Evolutionary conservation across 2,888 invertebrate species (phyloP).

Genomic region (Erebia ligea): DNA sequence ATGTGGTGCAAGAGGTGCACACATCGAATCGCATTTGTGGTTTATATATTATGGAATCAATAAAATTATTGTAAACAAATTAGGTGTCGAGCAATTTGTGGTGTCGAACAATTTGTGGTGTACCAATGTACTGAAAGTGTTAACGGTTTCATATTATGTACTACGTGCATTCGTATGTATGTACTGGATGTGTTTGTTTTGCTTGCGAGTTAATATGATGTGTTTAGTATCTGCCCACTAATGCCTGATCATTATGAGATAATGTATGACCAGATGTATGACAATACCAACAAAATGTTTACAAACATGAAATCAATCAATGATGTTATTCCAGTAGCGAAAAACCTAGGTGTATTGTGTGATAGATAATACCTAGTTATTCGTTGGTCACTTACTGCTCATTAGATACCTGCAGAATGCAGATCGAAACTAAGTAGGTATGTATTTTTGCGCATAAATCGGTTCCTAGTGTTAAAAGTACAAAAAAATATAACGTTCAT

Average conservation of each 20-base stretch:
- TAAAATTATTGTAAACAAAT: constrained; percentile 6
- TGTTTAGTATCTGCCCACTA: not conserved
- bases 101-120: constrained; percentile 7
- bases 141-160: not conserved
- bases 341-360: too few relatives aligned
- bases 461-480: too few relatives aligned
- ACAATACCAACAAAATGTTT: too few relatives aligned
- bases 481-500: too few relatives aligned
- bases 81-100: constrained; percentile 3
- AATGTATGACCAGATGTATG: too few relatives aligned
- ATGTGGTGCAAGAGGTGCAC: not conserved
- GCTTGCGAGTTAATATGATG: not conserved
- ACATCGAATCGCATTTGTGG: constrained; percentile 2
- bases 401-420: too few relatives aligned
- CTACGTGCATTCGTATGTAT: not conserved
- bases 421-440: too few relatives aligned
- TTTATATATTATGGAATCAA: constrained; percentile 1
- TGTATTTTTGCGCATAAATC: too few relatives aligned
- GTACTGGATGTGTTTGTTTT: not conserved
- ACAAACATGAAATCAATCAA: too few relatives aligned
- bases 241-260: not conserved
- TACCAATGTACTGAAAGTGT: not conserved
- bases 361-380: too few relatives aligned
- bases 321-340: too few relatives aligned
- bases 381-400: too few relatives aligned